Conservation (phyloP, 1,140 invertebrate species). For the Zaprionus gabonicus region DNA sequence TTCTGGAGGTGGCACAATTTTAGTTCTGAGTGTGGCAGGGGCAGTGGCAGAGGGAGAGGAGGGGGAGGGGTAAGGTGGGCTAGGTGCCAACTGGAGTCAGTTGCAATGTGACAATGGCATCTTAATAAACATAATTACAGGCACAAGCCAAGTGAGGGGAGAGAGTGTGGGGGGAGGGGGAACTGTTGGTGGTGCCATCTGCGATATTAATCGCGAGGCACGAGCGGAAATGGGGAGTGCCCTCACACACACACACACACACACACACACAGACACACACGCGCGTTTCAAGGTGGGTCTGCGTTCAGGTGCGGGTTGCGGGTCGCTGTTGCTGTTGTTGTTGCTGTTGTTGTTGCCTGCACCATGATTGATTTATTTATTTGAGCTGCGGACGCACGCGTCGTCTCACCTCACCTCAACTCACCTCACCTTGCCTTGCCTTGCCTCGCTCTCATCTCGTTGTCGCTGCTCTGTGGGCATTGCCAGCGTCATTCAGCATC, state of each 20-base stretch:
- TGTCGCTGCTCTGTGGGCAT: constrained; percentile 19
- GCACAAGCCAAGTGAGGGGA: constrained; percentile 28
- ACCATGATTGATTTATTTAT: constrained; percentile 79
- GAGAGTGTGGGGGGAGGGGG: neutral
- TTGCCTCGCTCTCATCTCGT: constrained; percentile 13
- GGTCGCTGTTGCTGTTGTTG: constrained; percentile 2
- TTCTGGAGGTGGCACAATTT: neutral
- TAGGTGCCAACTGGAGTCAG: constrained; percentile 34
- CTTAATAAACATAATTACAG: constrained; percentile 74
- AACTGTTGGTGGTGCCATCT: constrained; percentile 38
- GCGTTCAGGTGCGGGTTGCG: constrained; percentile 23
- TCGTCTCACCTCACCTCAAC: constrained; percentile 25
- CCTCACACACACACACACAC: constrained; percentile 51
- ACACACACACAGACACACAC: constrained; percentile 27
- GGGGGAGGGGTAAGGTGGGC: neutral
- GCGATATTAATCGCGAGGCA: constrained; percentile 77
- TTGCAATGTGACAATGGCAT: constrained; percentile 76
- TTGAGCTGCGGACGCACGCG: constrained; percentile 71
- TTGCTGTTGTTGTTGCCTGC: constrained; percentile 29
- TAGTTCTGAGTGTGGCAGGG: neutral
- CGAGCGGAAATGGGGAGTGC: constrained; percentile 80
- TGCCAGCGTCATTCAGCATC: constrained; percentile 56
- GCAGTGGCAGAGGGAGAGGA: neutral
- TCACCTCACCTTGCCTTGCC: constrained; percentile 16
- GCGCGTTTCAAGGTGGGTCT: constrained; percentile 60